These are phyloP conservation scores for Calycopis cecrops DNA, from an alignment of 1,140 invertebrate genomes.

Conservation along the genomic window DNA sequence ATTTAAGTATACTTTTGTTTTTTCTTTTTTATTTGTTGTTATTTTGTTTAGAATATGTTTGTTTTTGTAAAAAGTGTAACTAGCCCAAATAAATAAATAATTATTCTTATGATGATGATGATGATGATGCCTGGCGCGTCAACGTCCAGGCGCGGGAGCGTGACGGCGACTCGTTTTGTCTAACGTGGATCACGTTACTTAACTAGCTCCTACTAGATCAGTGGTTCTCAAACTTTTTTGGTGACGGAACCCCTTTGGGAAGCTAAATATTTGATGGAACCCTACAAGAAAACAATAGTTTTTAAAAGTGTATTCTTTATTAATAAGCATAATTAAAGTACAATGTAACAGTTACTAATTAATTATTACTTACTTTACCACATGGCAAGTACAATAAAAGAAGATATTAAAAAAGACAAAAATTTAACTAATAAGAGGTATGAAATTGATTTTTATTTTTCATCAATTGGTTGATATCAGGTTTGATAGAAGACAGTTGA, in stretches of 20 bases:
- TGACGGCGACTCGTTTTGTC: slow-evolving; percentile 29
- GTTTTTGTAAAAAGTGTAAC: too few species aligned
- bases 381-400: slow-evolving; percentile 3
- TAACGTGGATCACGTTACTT: neutral
- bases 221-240: too few species aligned
- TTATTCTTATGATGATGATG: neutral
- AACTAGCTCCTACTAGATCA: slow-evolving; percentile 1
- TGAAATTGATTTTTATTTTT: slow-evolving; percentile 23
- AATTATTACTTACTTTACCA: slow-evolving; percentile 18
- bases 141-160: slow-evolving; percentile 50
- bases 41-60: too few species aligned
- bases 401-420: slow-evolving; percentile 14
- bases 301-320: slow-evolving; percentile 18
- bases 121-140: slow-evolving; percentile 20
- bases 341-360: slow-evolving; percentile 15
- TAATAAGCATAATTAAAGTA: slow-evolving; percentile 17
- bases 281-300: slow-evolving; percentile 18
- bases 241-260: too few species aligned
- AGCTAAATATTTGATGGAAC: slow-evolving; percentile 19
- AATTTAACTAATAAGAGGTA: slow-evolving; percentile 18
- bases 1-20: too few species aligned
- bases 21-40: too few species aligned
- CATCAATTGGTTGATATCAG: slow-evolving; percentile 18
- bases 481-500: slow-evolving; percentile 18
- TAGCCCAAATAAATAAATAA: too few species aligned